Evolutionary conservation across 2,113 vertebrate species (phyloP), one percentile per base, ranked within the genome.

Genomic region (Dascyllus trimaculatus): DNA sequence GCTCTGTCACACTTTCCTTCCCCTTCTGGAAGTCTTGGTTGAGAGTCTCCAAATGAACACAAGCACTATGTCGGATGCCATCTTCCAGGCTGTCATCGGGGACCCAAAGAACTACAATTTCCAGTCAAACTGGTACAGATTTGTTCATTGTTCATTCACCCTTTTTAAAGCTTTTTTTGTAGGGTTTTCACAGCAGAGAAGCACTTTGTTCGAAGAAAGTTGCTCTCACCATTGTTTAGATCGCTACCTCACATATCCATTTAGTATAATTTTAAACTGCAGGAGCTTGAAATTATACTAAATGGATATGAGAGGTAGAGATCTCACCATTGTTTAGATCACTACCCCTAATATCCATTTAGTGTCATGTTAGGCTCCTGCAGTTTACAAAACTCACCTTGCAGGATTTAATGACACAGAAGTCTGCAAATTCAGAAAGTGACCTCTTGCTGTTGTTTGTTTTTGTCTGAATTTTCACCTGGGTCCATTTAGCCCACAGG

Each of bases 71-170:
- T 51, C 35, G 0, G 85, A 94, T 0, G 66, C 69, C 61, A 3
- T 95, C 63, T 91, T 88, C 63, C 54, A 93, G 59, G 25, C 81
- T 13, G 14, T 94, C 46, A 32, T 95, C 0, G 94, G 95, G 56
- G 88, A 95, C 65, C 93, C 92, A 1, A 82, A 4, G 25, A 85
- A 76, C 71, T 95, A 94, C 79, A 13, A 78, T 8, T 18, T 92
- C 22, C 18, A 71, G 3, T 57, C 62, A 45, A 71, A 89, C 80
- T 95, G 95, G 95, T 95, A 92, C 10, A 19, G 4, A 26, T 11
- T 15, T n/a, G 32, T 35, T 35, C 32, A 10, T 2, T 64, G 19
- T 46, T 70, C 4, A 43, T 59, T 4, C 5, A 52, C 52, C 9
- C n/a, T 26, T 45, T 35, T 15, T 15, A 15, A 43, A 43, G 2